Evolutionary conservation across 2,113 vertebrate species (phyloP), one percentile per base, ranked within the genome.

Genomic region (Apodemus speciosus): DNA sequence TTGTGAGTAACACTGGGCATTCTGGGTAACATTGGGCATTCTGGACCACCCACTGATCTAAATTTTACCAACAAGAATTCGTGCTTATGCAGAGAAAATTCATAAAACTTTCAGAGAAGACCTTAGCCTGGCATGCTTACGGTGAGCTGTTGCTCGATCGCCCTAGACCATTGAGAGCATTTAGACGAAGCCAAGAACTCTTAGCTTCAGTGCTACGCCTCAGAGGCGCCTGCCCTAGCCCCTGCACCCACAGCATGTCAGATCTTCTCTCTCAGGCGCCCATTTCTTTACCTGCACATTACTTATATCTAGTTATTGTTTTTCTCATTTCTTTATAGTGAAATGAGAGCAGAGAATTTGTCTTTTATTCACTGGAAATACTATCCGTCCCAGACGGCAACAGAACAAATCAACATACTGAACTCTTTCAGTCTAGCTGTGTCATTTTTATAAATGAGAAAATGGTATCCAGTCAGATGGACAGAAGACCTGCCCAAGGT

Each of bases 281-380:
- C 68, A 8, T 69, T 69, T 66, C 38, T 85, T 84, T 35, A 30
- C 2, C 10, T 43, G 43, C 9, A 58, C 56, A 49, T 35, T 64
- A 38, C 58, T 79, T 91, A 69, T 10, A 4, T 32, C 15, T 88
- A 62, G 43, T 68, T 60, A 71, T 76, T 81, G 40, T 14, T 51
- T 93, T 92, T 73, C 18, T 68, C 68, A 64, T 25, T 80, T 81
- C 66, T 69, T 85, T 93, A 53, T 58, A 38, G 73, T 75, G 43
- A 56, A 84, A 90, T 66, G 40, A 90, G 53, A 90, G 72, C 14
- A 77, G 16, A 30, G 11, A 58, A 32, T 38, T 90, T 72, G 3
- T 79, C 68, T 92, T 32, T 30, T 58, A 25, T 32, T 85, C 66
- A 84, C 88, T 88, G 90, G 77, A 92, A 94, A 91, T 86, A 90